Conservation (phyloP, 1,140 invertebrate species). For the Olivierus martensii region DNA sequence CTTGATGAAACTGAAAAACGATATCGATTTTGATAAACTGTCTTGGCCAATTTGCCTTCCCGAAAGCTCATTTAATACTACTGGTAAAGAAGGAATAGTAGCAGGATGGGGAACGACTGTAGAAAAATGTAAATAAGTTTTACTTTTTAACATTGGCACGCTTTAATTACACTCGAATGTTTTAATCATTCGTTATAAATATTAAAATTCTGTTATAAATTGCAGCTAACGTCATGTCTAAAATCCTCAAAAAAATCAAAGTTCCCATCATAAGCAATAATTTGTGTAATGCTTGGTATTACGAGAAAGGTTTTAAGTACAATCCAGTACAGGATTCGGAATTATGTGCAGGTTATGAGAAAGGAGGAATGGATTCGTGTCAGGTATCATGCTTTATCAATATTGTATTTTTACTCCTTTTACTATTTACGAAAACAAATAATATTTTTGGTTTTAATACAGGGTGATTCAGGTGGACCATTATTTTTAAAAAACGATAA, state of each 20-base stretch:
- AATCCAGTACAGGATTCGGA: constrained; percentile 61
- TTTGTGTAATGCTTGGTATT: constrained; percentile 84
- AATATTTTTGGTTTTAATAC: too few species aligned
- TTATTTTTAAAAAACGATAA: constrained; percentile 32
- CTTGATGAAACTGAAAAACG: constrained; percentile 72
- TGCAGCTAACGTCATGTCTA: too few species aligned
- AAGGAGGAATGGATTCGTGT: constrained; percentile 82
- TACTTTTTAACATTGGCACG: too few species aligned
- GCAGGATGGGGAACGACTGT: constrained; percentile 19
- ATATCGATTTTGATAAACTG: constrained; percentile 54
- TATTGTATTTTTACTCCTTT: too few species aligned
- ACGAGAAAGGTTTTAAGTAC: constrained; percentile 67
- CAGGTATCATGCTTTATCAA: too few species aligned
- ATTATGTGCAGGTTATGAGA: constrained; percentile 81
- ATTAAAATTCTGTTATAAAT: too few species aligned
- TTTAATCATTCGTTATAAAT: too few species aligned
- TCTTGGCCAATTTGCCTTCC: constrained; percentile 59
- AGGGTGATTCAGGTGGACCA: constrained; percentile 71
- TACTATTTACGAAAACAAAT: too few species aligned
- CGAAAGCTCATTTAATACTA: background rate
- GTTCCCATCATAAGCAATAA: constrained; percentile 79
- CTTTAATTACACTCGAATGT: too few species aligned
- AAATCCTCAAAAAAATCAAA: constrained; percentile 66
- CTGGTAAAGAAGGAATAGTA: constrained; percentile 12
- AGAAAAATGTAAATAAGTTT: too few species aligned